Base-by-base conservation (phyloP, 2,888 invertebrate genomes). In the Scrobipalpa atriplicella region DNA sequence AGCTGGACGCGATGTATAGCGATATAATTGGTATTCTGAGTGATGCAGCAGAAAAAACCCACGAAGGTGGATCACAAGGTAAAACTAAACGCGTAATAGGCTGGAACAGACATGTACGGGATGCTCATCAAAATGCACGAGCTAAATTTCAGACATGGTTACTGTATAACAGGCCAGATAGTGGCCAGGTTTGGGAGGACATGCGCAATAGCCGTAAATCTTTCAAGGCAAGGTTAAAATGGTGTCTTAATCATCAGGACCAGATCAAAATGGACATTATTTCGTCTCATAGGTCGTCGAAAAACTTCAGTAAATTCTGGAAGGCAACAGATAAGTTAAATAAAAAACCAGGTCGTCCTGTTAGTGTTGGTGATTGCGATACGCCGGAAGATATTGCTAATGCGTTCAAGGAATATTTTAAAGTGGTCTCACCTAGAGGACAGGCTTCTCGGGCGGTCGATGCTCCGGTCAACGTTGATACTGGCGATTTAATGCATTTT, bases 171-270 rank as follows among this genome's bases (percentile, higher is more conserved):
- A 61, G 58, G 16, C 69, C 69, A 13, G 62, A 9, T 8, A 7
- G 38, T 19, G 69, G 67, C 29, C 11, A 0, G 21, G 36, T 67
- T 18, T 68, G 66, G 47, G 62, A 66, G 10, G 61, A 66, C 3
- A 70, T 67, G 67, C 58, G 64, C 56, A 18, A 62, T 0, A 58
- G 41, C 18, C 61, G 65, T 58, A 67, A 47, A 66, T 7, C 61
- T 19, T 69, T 69, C 39, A 68, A 66, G 47, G 58, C 63, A n/a
- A 38, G 62, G 13, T 18, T 67, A 9, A 69, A 64, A 29, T 68
- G 64, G 65, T 70, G 66, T 51, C 64, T 65, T 51, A n/a, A n/a
- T n/a, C n/a, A n/a, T n/a, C n/a, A n/a, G n/a, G n/a, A n/a, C n/a
- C n/a, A n/a, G n/a, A n/a, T 66, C 6, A 54, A 66, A 61, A 66